Conservation (phyloP, 2,888 invertebrate species). For the Leptogaster cylindrica region DNA sequence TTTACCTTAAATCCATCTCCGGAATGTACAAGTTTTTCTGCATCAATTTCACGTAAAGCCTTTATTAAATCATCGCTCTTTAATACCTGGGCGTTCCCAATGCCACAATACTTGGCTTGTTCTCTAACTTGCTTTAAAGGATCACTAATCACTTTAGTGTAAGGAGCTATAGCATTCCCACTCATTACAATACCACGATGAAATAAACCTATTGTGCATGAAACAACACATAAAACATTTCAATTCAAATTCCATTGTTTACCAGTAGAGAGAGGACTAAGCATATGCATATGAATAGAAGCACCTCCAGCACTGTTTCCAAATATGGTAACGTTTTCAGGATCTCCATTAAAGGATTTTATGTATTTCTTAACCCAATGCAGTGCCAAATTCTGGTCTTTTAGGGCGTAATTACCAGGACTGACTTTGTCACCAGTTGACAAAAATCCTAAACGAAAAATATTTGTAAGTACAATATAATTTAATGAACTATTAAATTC, state of each 20-base stretch:
- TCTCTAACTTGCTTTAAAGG: conserved; percentile 57
- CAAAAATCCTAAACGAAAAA: conserved; percentile 58
- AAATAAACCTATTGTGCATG: conserved; percentile 62
- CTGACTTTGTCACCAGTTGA: conserved; percentile 62
- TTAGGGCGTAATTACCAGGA: conserved; percentile 64
- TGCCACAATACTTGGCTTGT: conserved; percentile 61
- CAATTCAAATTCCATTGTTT: conserved; percentile 16
- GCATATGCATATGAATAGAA: conserved; percentile 63
- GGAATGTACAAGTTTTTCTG: conserved; percentile 57
- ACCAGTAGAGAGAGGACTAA: conserved; percentile 61
- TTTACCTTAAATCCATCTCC: conserved; percentile 62
- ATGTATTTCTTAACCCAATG: conserved; percentile 64
- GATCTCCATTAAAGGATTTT: conserved; percentile 61
- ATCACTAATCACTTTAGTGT: conserved; percentile 47
- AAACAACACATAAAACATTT: too few species aligned
- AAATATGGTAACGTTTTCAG: conserved; percentile 61
- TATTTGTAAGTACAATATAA: not conserved
- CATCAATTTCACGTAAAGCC: conserved; percentile 61
- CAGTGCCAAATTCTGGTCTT: conserved; percentile 63
- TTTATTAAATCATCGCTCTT: conserved; percentile 57
- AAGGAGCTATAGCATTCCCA: conserved; percentile 63
- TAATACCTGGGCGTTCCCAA: conserved; percentile 53
- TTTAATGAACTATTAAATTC: conserved; percentile 1
- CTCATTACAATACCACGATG: conserved; percentile 63
- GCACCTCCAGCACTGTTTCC: conserved; percentile 64